Conservation (phyloP, 2,888 invertebrate genomes). For the Balanococcus diminutus region DNA sequence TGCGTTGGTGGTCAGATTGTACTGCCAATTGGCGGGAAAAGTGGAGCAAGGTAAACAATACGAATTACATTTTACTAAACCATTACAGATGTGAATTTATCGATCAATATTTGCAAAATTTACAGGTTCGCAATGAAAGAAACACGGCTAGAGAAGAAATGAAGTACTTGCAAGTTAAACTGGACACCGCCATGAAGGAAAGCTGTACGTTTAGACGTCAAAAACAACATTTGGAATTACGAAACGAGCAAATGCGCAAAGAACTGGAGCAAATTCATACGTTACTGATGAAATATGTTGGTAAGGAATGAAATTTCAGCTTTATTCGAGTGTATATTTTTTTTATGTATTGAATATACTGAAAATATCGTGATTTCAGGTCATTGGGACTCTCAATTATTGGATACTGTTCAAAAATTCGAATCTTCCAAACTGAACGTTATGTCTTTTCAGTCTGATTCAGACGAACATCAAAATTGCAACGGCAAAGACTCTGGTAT, state of each 20-base stretch:
- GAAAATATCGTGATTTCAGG: constrained; percentile 60
- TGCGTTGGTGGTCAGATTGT: constrained; percentile 99
- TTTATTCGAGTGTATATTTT: not conserved
- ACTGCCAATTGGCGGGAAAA: constrained; percentile 95
- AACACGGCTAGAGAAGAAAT: constrained; percentile 92
- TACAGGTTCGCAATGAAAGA: constrained; percentile 81
- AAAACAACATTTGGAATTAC: constrained; percentile 73
- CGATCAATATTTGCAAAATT: not conserved
- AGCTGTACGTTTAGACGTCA: constrained; percentile 75
- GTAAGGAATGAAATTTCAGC: constrained; percentile 26
- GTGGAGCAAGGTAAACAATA: constrained; percentile 78
- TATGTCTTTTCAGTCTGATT: constrained; percentile 59
- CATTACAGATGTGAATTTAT: not conserved
- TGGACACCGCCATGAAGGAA: constrained; percentile 80
- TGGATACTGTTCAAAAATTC: constrained; percentile 64
- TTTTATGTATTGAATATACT: too few relatives aligned
- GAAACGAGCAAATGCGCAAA: constrained; percentile 76
- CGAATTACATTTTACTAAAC: not conserved
- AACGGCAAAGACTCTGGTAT: constrained; percentile 59
- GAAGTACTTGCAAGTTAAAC: constrained; percentile 78
- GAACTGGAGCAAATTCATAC: constrained; percentile 81
- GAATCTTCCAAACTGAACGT: constrained; percentile 63
- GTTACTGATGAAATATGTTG: constrained; percentile 70
- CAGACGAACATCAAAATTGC: constrained; percentile 57
- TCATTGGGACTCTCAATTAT: constrained; percentile 68